Percentiles rank a stretch among this genome's conserved stretches.
Conservation (phyloP, 2,797 vertebrate species). For the Balearica regulorum region DNA sequence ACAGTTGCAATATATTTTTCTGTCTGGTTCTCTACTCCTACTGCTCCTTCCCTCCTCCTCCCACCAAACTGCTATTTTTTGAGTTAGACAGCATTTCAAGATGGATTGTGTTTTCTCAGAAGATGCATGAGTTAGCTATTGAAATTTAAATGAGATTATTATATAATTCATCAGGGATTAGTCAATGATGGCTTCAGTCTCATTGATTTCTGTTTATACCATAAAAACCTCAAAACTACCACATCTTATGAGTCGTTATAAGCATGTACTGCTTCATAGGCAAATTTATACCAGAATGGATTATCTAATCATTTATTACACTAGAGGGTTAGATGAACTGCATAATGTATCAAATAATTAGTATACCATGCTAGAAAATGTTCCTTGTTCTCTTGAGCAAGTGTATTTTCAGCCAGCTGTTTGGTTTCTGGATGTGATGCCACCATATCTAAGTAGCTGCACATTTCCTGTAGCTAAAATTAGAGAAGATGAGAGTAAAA, state of each 20-base stretch:
- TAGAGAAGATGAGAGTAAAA: not conserved
- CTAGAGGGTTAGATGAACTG: not conserved
- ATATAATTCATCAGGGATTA: not conserved
- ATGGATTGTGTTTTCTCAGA: not conserved
- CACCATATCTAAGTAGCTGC: not conserved
- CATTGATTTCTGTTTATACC: not conserved
- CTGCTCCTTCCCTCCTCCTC: not conserved
- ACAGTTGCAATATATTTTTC: not conserved
- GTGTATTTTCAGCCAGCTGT: not conserved
- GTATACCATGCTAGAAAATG: not conserved
- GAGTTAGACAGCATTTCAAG: not conserved
- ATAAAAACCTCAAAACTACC: not conserved
- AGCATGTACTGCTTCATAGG: not conserved
- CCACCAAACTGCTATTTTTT: not conserved
- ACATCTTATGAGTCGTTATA: not conserved
- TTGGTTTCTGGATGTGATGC: not conserved
- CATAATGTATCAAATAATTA: not conserved
- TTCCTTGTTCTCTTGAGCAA: not conserved
- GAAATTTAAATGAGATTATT: not conserved
- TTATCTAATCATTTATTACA: not conserved
- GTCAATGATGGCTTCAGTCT: not conserved
- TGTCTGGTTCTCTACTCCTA: not conserved
- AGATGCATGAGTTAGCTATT: not conserved
- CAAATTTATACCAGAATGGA: not conserved
- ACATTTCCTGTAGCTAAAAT: not conserved